A percentile compares a stretch with the other conserved stretches of the same genome.
These are phyloP conservation scores for Eudasyphora cyanicolor DNA, from an alignment of 2,888 invertebrate species.

Conservation along the genomic window DNA sequence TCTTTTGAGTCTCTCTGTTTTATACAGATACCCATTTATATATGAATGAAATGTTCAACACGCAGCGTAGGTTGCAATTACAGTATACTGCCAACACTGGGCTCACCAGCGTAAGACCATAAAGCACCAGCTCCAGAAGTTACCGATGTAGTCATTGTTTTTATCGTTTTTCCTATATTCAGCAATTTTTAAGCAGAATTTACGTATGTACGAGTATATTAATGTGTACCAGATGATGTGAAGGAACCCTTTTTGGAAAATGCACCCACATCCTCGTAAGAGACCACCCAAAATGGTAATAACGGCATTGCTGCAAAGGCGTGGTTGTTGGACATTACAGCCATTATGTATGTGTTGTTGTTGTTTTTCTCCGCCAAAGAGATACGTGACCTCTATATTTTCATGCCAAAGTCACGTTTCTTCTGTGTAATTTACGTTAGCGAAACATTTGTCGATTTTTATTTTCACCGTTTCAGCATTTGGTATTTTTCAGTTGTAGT, in stretches of 20 bases:
- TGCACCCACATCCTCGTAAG: conserved; percentile 35
- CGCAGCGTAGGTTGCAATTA: conserved; percentile 60
- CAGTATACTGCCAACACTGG: conserved; percentile 45
- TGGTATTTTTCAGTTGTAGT: conserved; percentile 21
- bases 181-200: neutral
- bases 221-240: conserved; percentile 9
- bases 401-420: conserved; percentile 76
- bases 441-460: conserved; percentile 64
- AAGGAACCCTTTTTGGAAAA: conserved; percentile 17
- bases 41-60: conserved; percentile 41
- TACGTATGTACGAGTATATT: conserved; percentile 9
- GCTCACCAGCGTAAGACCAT: neutral
- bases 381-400: conserved; percentile 64
- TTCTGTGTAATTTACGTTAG: conserved; percentile 79
- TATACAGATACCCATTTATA: too few relatives aligned
- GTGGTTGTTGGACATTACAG: conserved; percentile 6
- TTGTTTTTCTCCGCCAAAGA: conserved; percentile 31
- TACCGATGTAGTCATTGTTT: neutral
- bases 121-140: neutral
- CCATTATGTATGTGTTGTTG: conserved; percentile 18
- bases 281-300: conserved; percentile 18
- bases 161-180: neutral
- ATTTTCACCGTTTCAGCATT: neutral
- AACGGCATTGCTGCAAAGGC: conserved; percentile 4
- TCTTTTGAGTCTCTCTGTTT: too few relatives aligned